Evolutionary conservation across 1,140 invertebrate species (phyloP), one percentile per base, ranked within the genome.

Genomic region (Uloborus diversus): DNA sequence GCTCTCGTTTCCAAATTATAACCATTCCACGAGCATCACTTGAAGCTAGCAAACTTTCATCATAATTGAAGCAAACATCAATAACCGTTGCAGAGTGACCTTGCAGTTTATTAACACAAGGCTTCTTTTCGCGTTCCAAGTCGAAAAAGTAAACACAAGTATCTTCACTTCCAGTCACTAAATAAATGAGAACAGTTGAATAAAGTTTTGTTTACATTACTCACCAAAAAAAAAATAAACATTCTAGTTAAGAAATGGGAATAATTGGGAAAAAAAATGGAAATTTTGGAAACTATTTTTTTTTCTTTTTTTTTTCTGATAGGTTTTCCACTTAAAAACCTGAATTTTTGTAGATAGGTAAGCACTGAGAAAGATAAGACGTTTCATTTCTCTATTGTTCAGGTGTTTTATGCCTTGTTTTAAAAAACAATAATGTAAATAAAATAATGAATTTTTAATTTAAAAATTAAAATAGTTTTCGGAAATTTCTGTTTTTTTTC

Each of bases 51-150:
- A 96, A 88, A 85, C 93, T 93, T 88, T 96, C 94, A 87, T 96
- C 94, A 87, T 94, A 94, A 88, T 95, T 96, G 85, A 96, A 96
- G 83, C 91, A 92, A 14, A 96, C 92, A 71, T 94, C 92, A 3
- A 95, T 86, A 32, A 95, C 93, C 3, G 94, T 90, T 49, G 91
- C 90, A 13, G 93, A 92, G 87, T 96, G 95, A 3, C 89, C 94
- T 86, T 95, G 92, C 13, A 96, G 87, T 86, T 94, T 93, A 85
- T 95, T 95, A 14, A 96, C 91, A 27, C 81, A 91, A 3, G 92
- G 90, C 20, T 90, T 90, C 17, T 82, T 84, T 75, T 92, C 90
- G 79, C 90, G 90, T 84, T 93, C 90, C 61, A 94, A 91, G 86
- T 96, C 93, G 76, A 95, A 89, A 85, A 96, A 93, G 88, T 95